Evolutionary conservation across 2,797 vertebrate genomes (phyloP).

Genomic region (Eleutherodactylus coqui): DNA sequence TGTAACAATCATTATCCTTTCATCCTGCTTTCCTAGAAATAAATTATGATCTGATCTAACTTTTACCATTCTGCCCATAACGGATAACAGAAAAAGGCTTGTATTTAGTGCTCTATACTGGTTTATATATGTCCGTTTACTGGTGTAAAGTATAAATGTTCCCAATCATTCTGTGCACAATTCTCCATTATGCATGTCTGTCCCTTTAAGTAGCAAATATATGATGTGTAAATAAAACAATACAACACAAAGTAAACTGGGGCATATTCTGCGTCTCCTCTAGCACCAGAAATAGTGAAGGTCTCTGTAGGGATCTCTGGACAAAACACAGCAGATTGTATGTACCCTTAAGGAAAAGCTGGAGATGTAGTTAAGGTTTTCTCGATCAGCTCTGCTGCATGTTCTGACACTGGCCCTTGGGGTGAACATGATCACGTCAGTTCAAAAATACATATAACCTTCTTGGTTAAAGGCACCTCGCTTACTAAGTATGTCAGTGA

Average conservation of each 20-base stretch:
- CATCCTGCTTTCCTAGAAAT: neutral
- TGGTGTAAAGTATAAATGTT: neutral
- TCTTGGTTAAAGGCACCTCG: constrained; percentile 58
- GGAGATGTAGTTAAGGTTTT: constrained; percentile 55
- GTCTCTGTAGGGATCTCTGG: constrained; percentile 53
- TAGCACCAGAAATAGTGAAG: constrained; percentile 47
- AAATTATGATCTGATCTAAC: neutral
- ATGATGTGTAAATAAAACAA: constrained; percentile 5
- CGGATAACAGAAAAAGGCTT: neutral
- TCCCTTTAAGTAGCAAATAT: neutral
- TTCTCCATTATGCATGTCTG: neutral
- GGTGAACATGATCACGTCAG: constrained; percentile 57
- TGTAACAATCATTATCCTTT: neutral
- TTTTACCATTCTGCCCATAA: neutral
- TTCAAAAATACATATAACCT: constrained; percentile 62
- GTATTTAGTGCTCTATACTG: neutral
- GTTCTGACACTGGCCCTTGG: constrained; percentile 61
- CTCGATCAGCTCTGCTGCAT: constrained; percentile 60
- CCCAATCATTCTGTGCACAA: no score
- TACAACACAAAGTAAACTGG: constrained; percentile 27
- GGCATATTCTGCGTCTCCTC: constrained; percentile 45
- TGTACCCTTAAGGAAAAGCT: constrained; percentile 63
- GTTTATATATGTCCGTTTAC: neutral
- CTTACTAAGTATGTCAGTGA: constrained; percentile 63
- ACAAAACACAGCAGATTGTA: constrained; percentile 68